These are phyloP conservation scores for Chloebia gouldiae DNA, from an alignment of 2,113 vertebrate genomes.

Conservation along the genomic window DNA sequence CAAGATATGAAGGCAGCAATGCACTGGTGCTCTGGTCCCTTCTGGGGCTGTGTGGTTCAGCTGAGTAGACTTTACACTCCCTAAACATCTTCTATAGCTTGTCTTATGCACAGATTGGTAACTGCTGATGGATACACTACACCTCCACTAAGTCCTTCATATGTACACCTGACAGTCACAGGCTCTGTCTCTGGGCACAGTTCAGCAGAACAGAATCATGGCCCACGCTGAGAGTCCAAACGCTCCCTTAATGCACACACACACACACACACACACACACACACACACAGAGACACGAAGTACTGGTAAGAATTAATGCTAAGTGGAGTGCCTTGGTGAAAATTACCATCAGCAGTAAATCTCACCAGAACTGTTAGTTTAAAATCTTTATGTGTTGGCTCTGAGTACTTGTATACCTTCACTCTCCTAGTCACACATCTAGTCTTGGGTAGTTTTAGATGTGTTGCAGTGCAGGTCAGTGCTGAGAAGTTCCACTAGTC, in stretches of 20 bases:
- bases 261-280: background rate
- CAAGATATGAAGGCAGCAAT: background rate
- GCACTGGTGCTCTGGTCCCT: background rate
- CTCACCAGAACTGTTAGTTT: background rate
- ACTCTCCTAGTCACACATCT: background rate
- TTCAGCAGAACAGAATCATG: background rate
- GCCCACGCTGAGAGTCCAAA: background rate
- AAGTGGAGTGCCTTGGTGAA: background rate
- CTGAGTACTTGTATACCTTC: background rate
- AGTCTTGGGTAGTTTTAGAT: background rate
- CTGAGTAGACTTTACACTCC: background rate
- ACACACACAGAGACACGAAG: fast-evolving
- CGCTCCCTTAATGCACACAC: background rate
- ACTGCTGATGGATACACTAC: background rate
- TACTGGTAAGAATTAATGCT: background rate
- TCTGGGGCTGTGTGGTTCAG: background rate
- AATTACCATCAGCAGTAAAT: background rate
- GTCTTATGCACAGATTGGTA: background rate
- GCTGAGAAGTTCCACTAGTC: background rate
- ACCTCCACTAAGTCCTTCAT: background rate
- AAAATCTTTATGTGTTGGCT: background rate
- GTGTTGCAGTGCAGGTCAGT: background rate
- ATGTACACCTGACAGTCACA: fast-evolving
- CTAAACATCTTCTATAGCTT: background rate
- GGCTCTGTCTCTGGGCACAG: background rate